Evolutionary conservation across 35 echinoderm and acorn worm species (phyloP).

Genomic region (Ptychodera flava): DNA sequence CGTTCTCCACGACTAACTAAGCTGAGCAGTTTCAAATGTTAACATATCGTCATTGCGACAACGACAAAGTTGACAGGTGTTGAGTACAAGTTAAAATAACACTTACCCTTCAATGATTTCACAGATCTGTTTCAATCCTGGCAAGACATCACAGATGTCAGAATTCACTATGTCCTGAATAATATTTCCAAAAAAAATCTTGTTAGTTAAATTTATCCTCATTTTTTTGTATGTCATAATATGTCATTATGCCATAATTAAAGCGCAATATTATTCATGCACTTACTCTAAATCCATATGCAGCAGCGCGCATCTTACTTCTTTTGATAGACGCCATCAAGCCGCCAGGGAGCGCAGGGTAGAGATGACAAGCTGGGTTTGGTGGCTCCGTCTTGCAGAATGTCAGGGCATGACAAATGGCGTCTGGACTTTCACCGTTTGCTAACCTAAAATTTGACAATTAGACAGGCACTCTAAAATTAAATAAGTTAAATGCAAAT

Average conservation of each 20-base stretch:
- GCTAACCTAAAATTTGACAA: constrained; percentile 20
- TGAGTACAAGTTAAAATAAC: too few species aligned
- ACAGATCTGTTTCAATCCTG: not conserved
- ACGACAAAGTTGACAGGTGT: too few species aligned
- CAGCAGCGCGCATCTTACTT: not conserved
- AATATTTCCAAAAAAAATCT: too few species aligned
- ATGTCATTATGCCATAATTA: too few species aligned
- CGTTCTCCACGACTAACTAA: too few species aligned
- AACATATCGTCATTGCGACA: too few species aligned
- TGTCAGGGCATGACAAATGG: constrained; percentile 39
- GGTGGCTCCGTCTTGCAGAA: constrained; percentile 55
- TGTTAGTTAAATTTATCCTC: too few species aligned
- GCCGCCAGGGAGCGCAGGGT: constrained; percentile 13
- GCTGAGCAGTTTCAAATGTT: too few species aligned
- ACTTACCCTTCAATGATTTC: not conserved
- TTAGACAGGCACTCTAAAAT: not conserved
- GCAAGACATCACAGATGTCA: not conserved
- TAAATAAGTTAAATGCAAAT: not conserved
- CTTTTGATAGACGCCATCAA: not conserved
- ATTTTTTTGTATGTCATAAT: too few species aligned
- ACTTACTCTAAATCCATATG: too few species aligned
- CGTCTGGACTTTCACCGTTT: constrained; percentile 44
- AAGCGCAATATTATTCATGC: too few species aligned
- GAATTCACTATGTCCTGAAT: not conserved
- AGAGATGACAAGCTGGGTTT: constrained; percentile 30